A percentile compares a stretch with the other conserved stretches of the same genome.
These are phyloP conservation scores for Asarcornis scutulata DNA, from an alignment of 2,113 vertebrate genomes.

Conservation along the genomic window DNA sequence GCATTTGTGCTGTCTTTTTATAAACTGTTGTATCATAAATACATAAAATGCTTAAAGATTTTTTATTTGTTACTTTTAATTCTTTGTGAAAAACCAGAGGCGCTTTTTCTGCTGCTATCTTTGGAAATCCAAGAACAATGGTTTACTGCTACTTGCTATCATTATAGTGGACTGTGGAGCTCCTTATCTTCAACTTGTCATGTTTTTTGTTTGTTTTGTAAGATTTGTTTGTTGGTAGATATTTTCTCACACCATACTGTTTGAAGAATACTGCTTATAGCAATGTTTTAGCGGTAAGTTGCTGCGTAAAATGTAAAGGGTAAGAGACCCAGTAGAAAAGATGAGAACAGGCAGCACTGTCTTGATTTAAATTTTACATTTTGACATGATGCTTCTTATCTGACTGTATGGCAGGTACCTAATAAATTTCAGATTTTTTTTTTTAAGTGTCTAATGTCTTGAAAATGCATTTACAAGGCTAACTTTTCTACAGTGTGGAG, in stretches of 20 bases:
- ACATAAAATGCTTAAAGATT: no score
- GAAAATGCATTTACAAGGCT: neutral
- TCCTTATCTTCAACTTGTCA: neutral
- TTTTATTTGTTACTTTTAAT: neutral
- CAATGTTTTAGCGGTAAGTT: neutral
- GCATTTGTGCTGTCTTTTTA: neutral
- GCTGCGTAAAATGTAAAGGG: neutral
- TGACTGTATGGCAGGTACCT: neutral
- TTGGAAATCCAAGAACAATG: neutral
- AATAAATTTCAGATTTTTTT: neutral
- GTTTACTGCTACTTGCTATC: neutral
- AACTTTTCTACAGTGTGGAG: neutral
- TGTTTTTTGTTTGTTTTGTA: neutral
- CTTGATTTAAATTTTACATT: neutral
- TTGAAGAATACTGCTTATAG: neutral
- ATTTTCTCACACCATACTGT: neutral
- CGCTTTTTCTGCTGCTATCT: neutral
- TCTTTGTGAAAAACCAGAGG: neutral
- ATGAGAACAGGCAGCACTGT: neutral
- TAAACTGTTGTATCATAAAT: neutral
- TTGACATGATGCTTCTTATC: neutral
- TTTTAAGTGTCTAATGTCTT: neutral
- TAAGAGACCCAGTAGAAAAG: neutral
- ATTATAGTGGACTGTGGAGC: neutral
- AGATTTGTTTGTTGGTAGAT: neutral